phyloP scores from a whole-genome alignment of 2,888 invertebrate species.

The Callimorpha dominula region DNA sequence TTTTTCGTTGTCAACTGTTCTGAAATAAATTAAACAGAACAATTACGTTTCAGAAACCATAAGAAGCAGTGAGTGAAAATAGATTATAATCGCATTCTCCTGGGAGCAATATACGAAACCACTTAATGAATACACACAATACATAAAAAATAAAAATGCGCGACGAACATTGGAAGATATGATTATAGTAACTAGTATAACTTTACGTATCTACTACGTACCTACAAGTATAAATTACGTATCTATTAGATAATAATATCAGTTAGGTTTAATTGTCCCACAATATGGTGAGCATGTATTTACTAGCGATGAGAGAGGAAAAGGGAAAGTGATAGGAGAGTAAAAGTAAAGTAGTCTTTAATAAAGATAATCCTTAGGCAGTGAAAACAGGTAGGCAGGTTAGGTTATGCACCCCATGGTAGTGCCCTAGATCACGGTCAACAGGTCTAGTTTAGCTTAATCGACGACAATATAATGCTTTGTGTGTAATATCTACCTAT shows the following conservation, averaged over 20 bases:
- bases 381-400: no score
- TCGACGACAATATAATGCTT: no score
- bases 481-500: no score
- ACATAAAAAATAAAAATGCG: neutral
- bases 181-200: neutral
- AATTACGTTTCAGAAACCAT: neutral
- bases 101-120: neutral
- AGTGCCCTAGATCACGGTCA: no score
- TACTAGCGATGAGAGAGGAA: no score
- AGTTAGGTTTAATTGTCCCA: neutral
- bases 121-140: neutral
- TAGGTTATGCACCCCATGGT: no score
- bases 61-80: neutral
- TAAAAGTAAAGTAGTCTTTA: no score
- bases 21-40: conserved; percentile 47
- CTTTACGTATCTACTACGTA: no score
- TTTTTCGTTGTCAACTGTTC: conserved; percentile 45
- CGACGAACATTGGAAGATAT: neutral
- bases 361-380: no score
- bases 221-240: neutral
- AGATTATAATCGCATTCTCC: neutral
- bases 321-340: no score
- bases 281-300: no score
- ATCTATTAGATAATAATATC: neutral
- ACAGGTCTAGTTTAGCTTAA: no score